A percentile compares a stretch with the other conserved stretches of the same genome.
Evolutionary conservation across 2,888 invertebrate species (phyloP).

Genomic region (Euspilapteryx auroguttella): DNA sequence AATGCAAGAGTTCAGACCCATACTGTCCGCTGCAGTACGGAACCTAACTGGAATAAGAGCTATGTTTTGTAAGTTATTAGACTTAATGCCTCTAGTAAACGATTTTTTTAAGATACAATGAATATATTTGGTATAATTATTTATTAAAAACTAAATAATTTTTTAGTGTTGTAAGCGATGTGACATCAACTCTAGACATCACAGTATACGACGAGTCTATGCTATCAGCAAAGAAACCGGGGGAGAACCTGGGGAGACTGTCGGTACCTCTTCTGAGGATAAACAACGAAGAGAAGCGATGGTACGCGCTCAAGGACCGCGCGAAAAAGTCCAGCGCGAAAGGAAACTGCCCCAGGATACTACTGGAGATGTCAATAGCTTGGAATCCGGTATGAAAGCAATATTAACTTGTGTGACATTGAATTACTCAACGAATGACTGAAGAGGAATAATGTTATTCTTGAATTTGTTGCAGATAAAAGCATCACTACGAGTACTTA

Average conservation of each 20-base stretch:
- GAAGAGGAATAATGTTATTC: too few relatives aligned
- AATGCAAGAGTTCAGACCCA: conserved; percentile 48
- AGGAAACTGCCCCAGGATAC: conserved; percentile 37
- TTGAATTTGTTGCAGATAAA: conserved; percentile 30
- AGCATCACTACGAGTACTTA: conserved; percentile 37
- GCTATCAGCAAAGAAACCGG: conserved; percentile 23
- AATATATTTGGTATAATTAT: too few relatives aligned
- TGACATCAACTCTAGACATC: conserved; percentile 41
- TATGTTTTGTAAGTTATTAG: conserved; percentile 35
- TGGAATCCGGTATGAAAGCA: conserved; percentile 43
- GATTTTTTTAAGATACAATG: not conserved
- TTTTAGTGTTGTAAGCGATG: conserved; percentile 35
- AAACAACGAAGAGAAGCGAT: conserved; percentile 36
- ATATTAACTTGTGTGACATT: too few relatives aligned
- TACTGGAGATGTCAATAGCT: conserved; percentile 39
- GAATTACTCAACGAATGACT: too few relatives aligned
- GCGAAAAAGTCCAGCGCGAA: conserved; percentile 28
- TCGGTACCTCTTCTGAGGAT: conserved; percentile 41
- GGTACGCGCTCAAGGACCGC: conserved; percentile 41
- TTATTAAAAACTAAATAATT: too few relatives aligned
- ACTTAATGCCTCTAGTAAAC: not conserved
- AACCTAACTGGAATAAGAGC: conserved; percentile 42
- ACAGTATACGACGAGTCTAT: conserved; percentile 39
- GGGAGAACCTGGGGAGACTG: conserved; percentile 35
- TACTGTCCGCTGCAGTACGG: conserved; percentile 25